These are phyloP conservation scores for Apeira syringaria DNA, from an alignment of 2,888 invertebrate genomes.

Conservation along the genomic window DNA sequence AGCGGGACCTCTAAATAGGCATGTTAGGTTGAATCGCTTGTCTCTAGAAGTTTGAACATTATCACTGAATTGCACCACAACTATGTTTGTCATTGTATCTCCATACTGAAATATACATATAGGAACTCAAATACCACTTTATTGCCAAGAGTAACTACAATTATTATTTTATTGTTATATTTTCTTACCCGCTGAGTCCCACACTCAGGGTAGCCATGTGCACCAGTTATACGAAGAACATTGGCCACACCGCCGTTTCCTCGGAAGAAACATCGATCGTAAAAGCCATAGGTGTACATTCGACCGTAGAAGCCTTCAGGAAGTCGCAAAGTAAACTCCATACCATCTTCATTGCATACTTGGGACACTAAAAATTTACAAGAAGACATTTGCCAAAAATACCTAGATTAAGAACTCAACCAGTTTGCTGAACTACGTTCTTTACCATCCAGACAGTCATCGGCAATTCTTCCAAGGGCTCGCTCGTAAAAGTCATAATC, in stretches of 20 bases:
- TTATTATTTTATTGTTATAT: background rate
- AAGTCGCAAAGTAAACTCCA: constrained; percentile 95
- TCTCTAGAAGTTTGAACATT: constrained; percentile 95
- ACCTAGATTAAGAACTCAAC: background rate
- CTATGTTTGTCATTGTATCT: constrained; percentile 96
- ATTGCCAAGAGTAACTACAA: background rate
- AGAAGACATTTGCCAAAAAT: background rate
- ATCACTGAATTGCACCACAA: constrained; percentile 96
- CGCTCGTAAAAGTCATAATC: constrained; percentile 93
- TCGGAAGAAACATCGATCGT: constrained; percentile 95
- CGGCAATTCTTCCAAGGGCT: constrained; percentile 87
- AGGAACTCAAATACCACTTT: constrained; percentile 23
- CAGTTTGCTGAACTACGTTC: background rate
- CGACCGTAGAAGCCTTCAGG: constrained; percentile 95
- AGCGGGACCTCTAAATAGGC: constrained; percentile 94
- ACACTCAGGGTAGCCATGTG: constrained; percentile 96
- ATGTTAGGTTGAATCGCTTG: constrained; percentile 96
- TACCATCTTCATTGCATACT: constrained; percentile 96
- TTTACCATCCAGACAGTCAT: constrained; percentile 94
- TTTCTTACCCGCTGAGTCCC: constrained; percentile 90
- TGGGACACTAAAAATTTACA: constrained; percentile 88
- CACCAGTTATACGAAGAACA: constrained; percentile 92
- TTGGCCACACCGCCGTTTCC: constrained; percentile 94
- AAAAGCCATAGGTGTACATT: constrained; percentile 96
- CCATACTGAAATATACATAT: constrained; percentile 86